phyloP scores from a whole-genome alignment of 2,888 invertebrate genomes.

The Cryptus armator region DNA sequence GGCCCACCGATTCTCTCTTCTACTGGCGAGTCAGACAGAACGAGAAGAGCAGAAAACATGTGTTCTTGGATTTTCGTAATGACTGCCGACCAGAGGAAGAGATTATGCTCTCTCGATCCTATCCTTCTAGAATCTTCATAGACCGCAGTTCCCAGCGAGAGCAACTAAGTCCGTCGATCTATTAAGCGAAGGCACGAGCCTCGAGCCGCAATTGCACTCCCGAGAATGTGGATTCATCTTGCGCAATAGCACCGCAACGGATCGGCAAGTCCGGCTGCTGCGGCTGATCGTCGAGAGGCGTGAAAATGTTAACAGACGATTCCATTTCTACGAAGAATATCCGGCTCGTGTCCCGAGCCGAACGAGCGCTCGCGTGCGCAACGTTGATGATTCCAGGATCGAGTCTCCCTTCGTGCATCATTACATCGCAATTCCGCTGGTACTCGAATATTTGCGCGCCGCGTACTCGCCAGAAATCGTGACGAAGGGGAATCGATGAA shows the following conservation, averaged over 20 bases:
- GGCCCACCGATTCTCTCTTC: background rate
- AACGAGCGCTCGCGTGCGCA: background rate
- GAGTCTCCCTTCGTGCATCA: conserved; percentile 27
- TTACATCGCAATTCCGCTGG: background rate
- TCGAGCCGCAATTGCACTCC: conserved; percentile 53
- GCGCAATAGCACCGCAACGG: conserved; percentile 50
- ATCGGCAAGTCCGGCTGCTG: conserved; percentile 30
- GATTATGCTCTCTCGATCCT: conserved; percentile 8
- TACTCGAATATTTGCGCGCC: background rate
- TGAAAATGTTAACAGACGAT: conserved; percentile 62
- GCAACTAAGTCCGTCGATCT: background rate
- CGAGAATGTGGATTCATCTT: conserved; percentile 61
- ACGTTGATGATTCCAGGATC: conserved; percentile 15
- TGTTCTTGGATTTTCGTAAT: conserved; percentile 62
- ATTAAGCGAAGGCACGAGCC: conserved; percentile 52
- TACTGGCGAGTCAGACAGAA: conserved; percentile 24
- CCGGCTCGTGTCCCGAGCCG: conserved; percentile 34
- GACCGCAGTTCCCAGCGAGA: background rate
- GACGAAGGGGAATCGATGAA: conserved; percentile 6
- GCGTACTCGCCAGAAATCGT: background rate
- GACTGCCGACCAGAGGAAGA: conserved; percentile 30
- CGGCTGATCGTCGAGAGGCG: conserved; percentile 34
- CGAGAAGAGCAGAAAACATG: conserved; percentile 45
- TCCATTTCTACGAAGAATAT: conserved; percentile 48
- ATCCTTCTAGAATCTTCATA: background rate